A percentile compares a stretch with the other conserved stretches of the same genome.
These are phyloP conservation scores for Phrynocephalus forsythii DNA, from an alignment of 2,797 vertebrate genomes.

Conservation along the genomic window DNA sequence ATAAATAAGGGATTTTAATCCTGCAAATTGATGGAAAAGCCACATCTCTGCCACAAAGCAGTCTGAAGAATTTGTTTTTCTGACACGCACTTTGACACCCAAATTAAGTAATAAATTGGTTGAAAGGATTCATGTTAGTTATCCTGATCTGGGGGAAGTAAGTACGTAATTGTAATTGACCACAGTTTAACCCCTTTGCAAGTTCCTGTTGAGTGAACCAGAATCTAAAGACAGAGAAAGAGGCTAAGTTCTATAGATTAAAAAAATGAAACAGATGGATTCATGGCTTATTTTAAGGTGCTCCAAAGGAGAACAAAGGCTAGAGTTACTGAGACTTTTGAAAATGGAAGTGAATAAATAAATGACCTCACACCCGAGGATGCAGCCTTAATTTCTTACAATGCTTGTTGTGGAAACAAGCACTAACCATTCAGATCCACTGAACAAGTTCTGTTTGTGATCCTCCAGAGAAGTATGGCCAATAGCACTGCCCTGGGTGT, in stretches of 20 bases:
- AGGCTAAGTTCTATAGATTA: constrained; percentile 38
- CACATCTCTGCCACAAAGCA: constrained; percentile 30
- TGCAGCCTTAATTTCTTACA: no score
- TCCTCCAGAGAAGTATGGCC: no score
- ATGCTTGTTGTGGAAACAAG: no score
- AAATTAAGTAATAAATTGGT: constrained; percentile 68
- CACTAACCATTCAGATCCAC: no score
- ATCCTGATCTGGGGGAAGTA: constrained; percentile 56
- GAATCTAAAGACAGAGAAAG: not conserved
- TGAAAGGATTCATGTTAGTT: constrained; percentile 53
- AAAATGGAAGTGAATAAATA: no score
- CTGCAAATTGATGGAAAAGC: constrained; percentile 37
- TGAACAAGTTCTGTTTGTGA: no score
- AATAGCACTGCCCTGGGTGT: no score
- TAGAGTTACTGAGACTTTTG: no score
- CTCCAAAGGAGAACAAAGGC: constrained; percentile 41
- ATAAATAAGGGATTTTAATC: constrained; percentile 36
- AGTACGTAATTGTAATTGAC: constrained; percentile 64
- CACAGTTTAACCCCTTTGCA: constrained; percentile 59
- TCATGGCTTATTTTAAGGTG: constrained; percentile 35
- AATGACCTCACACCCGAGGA: no score
- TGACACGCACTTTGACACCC: constrained; percentile 32
- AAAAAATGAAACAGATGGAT: constrained; percentile 39
- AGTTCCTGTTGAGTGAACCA: constrained; percentile 58
- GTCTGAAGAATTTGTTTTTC: constrained; percentile 35